Evolutionary conservation across 2,113 vertebrate species (phyloP).

Genomic region (Larimichthys polyactis): DNA sequence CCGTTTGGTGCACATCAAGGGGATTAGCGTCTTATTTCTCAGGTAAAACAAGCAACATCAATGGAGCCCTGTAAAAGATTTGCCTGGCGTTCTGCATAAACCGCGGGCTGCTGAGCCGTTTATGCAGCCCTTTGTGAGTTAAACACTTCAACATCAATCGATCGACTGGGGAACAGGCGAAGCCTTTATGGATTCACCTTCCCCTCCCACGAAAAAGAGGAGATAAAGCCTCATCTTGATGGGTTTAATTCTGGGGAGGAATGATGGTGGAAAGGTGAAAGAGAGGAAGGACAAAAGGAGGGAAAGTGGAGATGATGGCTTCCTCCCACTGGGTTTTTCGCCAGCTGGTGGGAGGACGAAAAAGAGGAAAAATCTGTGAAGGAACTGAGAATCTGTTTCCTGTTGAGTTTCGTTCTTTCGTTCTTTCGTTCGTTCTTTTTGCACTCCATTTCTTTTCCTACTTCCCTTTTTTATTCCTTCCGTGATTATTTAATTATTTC

Average conservation of each 20-base stretch:
- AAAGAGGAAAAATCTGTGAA: slow-evolving; percentile 16
- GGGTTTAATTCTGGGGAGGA: slow-evolving; percentile 57
- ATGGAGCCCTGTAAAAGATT: slow-evolving; percentile 52
- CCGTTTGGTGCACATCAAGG: slow-evolving; percentile 62
- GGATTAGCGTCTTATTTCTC: slow-evolving; percentile 66
- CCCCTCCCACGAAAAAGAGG: slow-evolving; percentile 61
- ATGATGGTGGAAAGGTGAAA: slow-evolving; percentile 55
- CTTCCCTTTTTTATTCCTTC: too few species aligned
- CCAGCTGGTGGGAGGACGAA: slow-evolving; percentile 59
- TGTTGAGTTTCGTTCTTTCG: neutral
- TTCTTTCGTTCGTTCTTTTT: neutral
- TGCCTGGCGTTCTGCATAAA: slow-evolving; percentile 58
- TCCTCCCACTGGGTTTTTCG: slow-evolving; percentile 62
- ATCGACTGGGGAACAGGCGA: slow-evolving; percentile 50
- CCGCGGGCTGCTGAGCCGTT: slow-evolving; percentile 36
- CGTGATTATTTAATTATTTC: neutral
- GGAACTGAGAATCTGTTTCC: neutral
- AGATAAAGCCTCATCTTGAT: slow-evolving; percentile 45
- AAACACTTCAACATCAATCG: slow-evolving; percentile 72
- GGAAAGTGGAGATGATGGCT: slow-evolving; percentile 61
- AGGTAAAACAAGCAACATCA: slow-evolving; percentile 73
- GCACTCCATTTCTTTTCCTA: neutral
- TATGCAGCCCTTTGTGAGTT: slow-evolving; percentile 63
- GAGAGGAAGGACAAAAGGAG: slow-evolving; percentile 44
- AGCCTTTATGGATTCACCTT: slow-evolving; percentile 69